Conservation (phyloP, 2,888 invertebrate genomes). For the Cephus pulcher region DNA sequence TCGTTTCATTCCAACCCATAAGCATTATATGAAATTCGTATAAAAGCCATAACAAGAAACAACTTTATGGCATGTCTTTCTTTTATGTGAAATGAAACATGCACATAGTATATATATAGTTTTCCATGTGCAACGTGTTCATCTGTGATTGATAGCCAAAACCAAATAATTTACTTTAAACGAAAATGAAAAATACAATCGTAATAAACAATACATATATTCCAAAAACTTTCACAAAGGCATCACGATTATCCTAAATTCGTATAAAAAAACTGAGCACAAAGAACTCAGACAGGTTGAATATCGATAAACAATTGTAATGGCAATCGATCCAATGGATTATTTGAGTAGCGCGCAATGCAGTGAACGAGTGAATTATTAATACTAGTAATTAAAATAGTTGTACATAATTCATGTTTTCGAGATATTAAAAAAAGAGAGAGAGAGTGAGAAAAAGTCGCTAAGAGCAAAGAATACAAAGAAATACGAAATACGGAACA, state of each 20-base stretch:
- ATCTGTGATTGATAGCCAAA: not conserved
- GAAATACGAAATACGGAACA: not conserved
- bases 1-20: not conserved
- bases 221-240: not conserved
- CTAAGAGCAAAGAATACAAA: not conserved
- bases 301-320: not conserved
- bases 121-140: not conserved
- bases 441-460: not conserved
- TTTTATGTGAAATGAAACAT: not conserved
- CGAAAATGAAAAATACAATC: not conserved
- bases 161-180: not conserved
- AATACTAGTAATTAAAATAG: not conserved
- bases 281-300: not conserved
- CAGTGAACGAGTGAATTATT: not conserved
- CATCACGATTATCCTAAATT: not conserved
- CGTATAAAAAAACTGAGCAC: not conserved
- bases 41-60: not conserved
- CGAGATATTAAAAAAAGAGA: not conserved
- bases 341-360: not conserved
- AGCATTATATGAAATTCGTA: not conserved
- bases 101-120: not conserved
- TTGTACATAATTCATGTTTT: not conserved
- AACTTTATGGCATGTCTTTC: not conserved
- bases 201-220: not conserved
- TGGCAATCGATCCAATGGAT: not conserved